Evolutionary conservation across 2,888 invertebrate genomes (phyloP).

Genomic region (Polylopha cassiicola): DNA sequence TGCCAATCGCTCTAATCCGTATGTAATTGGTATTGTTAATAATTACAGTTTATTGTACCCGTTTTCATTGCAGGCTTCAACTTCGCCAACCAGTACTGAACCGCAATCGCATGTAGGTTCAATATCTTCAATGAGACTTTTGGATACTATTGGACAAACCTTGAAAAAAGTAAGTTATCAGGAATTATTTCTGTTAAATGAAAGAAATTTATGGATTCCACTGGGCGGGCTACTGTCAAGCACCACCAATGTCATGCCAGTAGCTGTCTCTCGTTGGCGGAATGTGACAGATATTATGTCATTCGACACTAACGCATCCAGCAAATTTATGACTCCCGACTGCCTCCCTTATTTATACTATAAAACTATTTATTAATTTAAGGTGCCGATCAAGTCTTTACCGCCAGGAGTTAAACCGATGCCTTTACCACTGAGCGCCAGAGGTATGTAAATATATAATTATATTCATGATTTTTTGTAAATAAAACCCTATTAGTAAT

Average conservation of each 20-base stretch:
- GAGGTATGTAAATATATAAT: constrained; percentile 45
- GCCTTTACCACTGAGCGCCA: constrained; percentile 50
- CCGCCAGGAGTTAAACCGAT: constrained; percentile 67
- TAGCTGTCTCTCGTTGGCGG: too few species aligned
- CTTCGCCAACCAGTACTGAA: constrained; percentile 17
- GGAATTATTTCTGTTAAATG: too few species aligned
- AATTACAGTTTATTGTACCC: background rate
- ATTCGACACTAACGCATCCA: too few species aligned
- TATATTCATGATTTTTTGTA: background rate
- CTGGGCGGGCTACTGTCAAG: too few species aligned
- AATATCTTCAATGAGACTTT: constrained; percentile 55
- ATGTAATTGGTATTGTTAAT: background rate
- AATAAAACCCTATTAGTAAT: background rate
- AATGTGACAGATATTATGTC: too few species aligned
- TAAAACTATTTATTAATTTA: constrained; percentile 23
- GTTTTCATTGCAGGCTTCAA: constrained; percentile 20
- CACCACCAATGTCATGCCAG: too few species aligned
- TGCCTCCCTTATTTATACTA: too few species aligned
- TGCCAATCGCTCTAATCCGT: background rate
- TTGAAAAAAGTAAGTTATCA: constrained; percentile 61
- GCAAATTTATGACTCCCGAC: too few species aligned
- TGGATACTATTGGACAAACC: constrained; percentile 60
- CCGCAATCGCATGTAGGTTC: constrained; percentile 24
- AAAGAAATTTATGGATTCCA: too few species aligned
- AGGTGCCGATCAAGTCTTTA: constrained; percentile 58